These are phyloP conservation scores for Tetheella fluctuosa DNA, from an alignment of 2,888 invertebrate genomes.

Conservation along the genomic window DNA sequence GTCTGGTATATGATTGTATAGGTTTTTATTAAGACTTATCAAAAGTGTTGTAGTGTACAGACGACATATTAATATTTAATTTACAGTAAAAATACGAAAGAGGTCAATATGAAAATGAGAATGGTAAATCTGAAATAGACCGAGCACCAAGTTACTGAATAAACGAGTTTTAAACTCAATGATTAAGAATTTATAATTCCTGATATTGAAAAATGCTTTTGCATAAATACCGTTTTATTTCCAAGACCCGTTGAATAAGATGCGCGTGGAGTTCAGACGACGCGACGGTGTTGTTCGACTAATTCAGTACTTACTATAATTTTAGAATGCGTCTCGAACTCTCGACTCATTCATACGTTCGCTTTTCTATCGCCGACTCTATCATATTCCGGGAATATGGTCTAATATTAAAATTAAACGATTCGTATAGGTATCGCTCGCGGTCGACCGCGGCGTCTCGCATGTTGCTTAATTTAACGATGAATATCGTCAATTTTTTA, in stretches of 20 bases:
- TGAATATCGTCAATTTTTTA: neutral
- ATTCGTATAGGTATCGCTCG: slow-evolving; percentile 12
- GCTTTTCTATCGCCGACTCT: slow-evolving; percentile 17
- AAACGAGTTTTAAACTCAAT: too few relatives aligned
- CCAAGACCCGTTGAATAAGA: neutral
- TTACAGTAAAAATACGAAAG: too few relatives aligned
- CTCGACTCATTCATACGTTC: slow-evolving; percentile 28
- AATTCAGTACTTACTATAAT: slow-evolving; percentile 21
- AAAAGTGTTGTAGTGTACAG: too few relatives aligned
- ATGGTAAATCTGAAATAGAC: too few relatives aligned
- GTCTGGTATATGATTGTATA: too few relatives aligned
- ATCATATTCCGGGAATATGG: slow-evolving; percentile 51
- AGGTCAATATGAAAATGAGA: too few relatives aligned
- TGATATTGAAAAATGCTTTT: neutral
- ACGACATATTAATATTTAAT: too few relatives aligned
- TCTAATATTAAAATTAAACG: slow-evolving; percentile 55
- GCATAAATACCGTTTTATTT: neutral
- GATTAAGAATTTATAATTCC: too few relatives aligned
- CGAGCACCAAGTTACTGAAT: too few relatives aligned
- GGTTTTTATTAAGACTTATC: too few relatives aligned
- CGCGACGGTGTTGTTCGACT: slow-evolving; percentile 16
- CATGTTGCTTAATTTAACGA: neutral
- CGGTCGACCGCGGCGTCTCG: neutral
- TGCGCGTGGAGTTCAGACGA: neutral
- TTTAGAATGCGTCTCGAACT: slow-evolving; percentile 25